Base-by-base conservation (phyloP, 2,113 vertebrate genomes). In the Gadus chalcogrammus region DNA sequence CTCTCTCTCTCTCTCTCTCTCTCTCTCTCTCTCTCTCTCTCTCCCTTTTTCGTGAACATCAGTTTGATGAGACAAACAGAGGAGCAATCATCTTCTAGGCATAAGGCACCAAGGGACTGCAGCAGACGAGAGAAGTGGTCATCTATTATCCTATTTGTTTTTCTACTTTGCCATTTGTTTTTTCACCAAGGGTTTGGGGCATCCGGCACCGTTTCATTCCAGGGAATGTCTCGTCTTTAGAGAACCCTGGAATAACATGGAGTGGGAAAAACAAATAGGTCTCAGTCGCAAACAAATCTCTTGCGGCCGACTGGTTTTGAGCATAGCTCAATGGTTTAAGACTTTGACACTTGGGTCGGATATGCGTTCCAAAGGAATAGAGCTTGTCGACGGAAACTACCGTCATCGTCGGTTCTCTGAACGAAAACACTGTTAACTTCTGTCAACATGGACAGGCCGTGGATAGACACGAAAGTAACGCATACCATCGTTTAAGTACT, bases 191-290 rank as follows among this genome's bases (percentile, higher is more conserved):
- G 62, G 70, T 75, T 74, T 67, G 76, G 76, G 68, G 62, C 80
- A 81, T 84, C 74, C 86, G 78, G 70, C 79, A 79, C 78, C 63
- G 31, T 84, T 88, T 73, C 84, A 84, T 88, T 88, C 82, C 78
- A 74, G 64, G 75, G 71, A 75, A 70, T 78, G 42, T 9, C 42
- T 48, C 42, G 42, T 48, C 42, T 48, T 48, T 12, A 69, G 77
- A 82, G 79, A 80, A 74, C 85, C 81, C 55, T 69, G 80, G 88
- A 86, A 90, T 82, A 80, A 83, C 77, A 84, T 74, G 3, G 74
- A 90, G 77, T 77, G 85, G 86, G 76, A 88, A 91, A 90, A 89
- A 83, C 79, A 84, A 90, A 88, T 84, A 82, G 75, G 24, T 1
- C 72, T 87, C 15, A 68, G 67, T 88, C 83, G 87, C 80, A 90